phyloP scores from a whole-genome alignment of 53 echinoderm and acorn worm genomes.

The Glandiceps talaboti region DNA sequence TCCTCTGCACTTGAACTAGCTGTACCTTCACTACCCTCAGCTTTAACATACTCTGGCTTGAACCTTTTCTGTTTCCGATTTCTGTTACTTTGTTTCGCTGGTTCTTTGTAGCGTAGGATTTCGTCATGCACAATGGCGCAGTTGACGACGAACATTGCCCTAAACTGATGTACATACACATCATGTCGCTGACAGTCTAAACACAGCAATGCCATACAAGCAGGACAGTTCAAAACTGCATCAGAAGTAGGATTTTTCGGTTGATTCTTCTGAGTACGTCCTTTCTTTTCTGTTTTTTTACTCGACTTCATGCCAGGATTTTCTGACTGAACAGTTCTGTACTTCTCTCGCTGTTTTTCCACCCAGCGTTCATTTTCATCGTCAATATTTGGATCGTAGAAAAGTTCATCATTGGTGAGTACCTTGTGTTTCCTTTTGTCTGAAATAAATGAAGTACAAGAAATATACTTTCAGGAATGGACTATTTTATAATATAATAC shows the following conservation, averaged over 20 bases:
- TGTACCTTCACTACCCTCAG: constrained; percentile 1
- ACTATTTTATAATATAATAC: no score
- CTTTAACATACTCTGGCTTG: constrained; percentile 17
- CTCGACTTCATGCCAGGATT: background rate
- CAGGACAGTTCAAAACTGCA: constrained; percentile 92
- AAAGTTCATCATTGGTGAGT: constrained; percentile 71
- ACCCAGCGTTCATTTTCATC: constrained; percentile 90
- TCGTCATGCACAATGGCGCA: constrained; percentile 65
- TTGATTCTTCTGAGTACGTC: background rate
- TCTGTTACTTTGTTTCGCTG: constrained; percentile 34
- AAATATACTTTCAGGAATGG: no score
- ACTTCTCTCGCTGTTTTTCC: constrained; percentile 71
- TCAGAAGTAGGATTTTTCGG: constrained; percentile 34
- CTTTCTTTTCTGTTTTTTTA: background rate
- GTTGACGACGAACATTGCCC: constrained; percentile 95
- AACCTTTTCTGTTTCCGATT: constrained; percentile 29
- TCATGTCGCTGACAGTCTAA: constrained; percentile 96
- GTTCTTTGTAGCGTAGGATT: constrained; percentile 43
- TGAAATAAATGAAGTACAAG: constrained; percentile 11
- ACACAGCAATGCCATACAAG: constrained; percentile 87
- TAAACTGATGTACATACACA: constrained; percentile 73
- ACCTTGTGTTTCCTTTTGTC: constrained; percentile 57
- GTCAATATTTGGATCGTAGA: constrained; percentile 92
- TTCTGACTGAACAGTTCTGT: constrained; percentile 11
- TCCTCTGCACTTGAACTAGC: constrained; percentile 20